phyloP scores from a whole-genome alignment of 2,888 invertebrate genomes.

The Formica aserva region DNA sequence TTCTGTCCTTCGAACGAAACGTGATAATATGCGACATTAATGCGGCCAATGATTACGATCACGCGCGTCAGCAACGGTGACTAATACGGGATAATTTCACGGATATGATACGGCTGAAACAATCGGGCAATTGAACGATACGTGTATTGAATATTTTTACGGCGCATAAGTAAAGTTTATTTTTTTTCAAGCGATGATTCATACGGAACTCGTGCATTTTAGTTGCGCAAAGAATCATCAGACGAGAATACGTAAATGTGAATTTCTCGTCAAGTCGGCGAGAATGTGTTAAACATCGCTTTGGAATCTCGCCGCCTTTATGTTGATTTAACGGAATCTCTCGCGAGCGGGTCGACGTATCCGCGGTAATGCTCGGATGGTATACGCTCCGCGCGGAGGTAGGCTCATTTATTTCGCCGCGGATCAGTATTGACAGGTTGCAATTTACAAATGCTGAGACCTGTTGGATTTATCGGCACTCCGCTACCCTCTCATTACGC shows the following conservation, averaged over 20 bases:
- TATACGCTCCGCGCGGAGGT: slow-evolving; percentile 78
- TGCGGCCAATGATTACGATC: background rate
- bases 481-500: slow-evolving; percentile 85
- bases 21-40: slow-evolving; percentile 14
- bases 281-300: slow-evolving; percentile 14
- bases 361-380: slow-evolving; percentile 71
- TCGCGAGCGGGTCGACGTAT: slow-evolving; percentile 66
- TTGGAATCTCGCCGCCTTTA: slow-evolving; percentile 51
- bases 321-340: slow-evolving; percentile 72
- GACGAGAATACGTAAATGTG: background rate
- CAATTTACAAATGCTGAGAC: slow-evolving; percentile 86
- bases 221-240: background rate
- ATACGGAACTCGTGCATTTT: background rate
- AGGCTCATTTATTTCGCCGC: slow-evolving; percentile 83
- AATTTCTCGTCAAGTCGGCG: background rate
- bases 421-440: slow-evolving; percentile 85
- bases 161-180: background rate
- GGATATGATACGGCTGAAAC: background rate
- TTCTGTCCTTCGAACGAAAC: background rate
- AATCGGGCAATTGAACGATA: slow-evolving; percentile 3
- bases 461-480: slow-evolving; percentile 85
- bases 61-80: background rate
- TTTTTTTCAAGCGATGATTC: background rate
- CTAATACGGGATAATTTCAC: slow-evolving; percentile 20
- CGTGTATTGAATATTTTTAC: background rate